Base-by-base conservation (phyloP, 2,797 vertebrate species). In the Ciconia nigra region DNA sequence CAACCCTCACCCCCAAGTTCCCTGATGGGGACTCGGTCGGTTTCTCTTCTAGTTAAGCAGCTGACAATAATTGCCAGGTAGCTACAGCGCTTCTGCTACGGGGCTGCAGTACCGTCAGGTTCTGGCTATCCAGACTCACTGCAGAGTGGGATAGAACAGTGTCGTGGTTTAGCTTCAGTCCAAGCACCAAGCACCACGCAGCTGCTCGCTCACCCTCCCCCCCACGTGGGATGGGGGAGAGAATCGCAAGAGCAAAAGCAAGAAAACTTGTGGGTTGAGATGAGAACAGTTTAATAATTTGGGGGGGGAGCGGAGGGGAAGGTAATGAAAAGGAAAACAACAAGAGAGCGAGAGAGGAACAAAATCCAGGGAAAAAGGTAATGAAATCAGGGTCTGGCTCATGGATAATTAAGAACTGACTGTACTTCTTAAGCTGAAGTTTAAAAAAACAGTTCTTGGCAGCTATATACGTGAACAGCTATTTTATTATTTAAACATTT, bases 21-120 rank as follows among this genome's bases (percentile, higher is more conserved):
- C 37, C 55, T 21, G 42, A 7, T 12, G 41, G n/a, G 22, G 15
- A 41, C n/a, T 61, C 0, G 0, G 7, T 46, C 63, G 11, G 2
- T 44, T 71, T 76, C 74, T 72, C 24, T 65, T 31, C 16, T 33
- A 37, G 29, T 57, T 51, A 47, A 72, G 61, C 46, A 74, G 77
- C 41, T 72, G 59, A 10, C 37, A 24, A 7, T 33, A 78, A 41
- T 14, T 83, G 47, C 37, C 47, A 63, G 3, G 52, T 70, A 42
- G 52, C 72, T 65, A 33, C 33, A 31, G 59, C 20, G 51, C 33
- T 87, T 87, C n/a, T 65, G 71, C 74, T 41, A 0, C 2, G 1
- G 35, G 42, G 14, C 42, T 89, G 13, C 21, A 44, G 31, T 29
- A 37, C 28, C 0, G 0, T 44, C 67, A 42, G 10, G 31, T 42